Evolutionary conservation across 2,797 vertebrate genomes (phyloP), one percentile per base, ranked within the genome.

Genomic region (Rallus crepitans): DNA sequence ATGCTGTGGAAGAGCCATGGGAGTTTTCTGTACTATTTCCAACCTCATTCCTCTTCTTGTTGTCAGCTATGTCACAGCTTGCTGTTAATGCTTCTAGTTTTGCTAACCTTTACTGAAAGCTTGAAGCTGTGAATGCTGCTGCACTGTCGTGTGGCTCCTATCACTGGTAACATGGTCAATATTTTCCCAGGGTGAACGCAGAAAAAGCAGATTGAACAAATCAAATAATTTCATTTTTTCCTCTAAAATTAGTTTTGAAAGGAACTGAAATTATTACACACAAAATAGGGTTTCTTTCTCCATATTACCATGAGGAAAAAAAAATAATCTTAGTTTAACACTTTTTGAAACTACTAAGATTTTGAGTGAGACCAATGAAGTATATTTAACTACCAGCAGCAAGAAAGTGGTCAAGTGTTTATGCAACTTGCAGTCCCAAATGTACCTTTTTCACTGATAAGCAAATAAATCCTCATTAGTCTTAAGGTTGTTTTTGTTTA

Each of bases 1-100:
- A 31, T 3, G 17, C 39, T 30, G 3, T 11, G 40, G 14, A 35
- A 45, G 31, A 57, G 21, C 25, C 63, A 18, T 0, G 0, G 2
- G 11, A 50, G 23, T 18, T 72, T 87, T 72, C 28, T 48, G 37
- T 6, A 4, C 35, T 7, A 1, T 39, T 80, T 59, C 19, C 42
- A 19, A 6, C 35, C 11, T 55, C 47, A 2, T 33, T 35, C 48
- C 16, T 59, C 23, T 59, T 68, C 56, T 37, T 3, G 0, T 17
- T 10, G 60, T 64, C 85, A 55, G 39, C 2, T 25, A 19, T 50
- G 20, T 77, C 68, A 37, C 14, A 28, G 37, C 40, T 57, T 23
- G 6, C 40, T 68, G 42, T 30, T 77, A 7, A 7, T 4, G 19
- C 28, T 27, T 52, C 37, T 42, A 5, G 42, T 7, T 31, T 37